Evolutionary conservation across 2,888 invertebrate species (phyloP).

Genomic region (Lagria hirta): DNA sequence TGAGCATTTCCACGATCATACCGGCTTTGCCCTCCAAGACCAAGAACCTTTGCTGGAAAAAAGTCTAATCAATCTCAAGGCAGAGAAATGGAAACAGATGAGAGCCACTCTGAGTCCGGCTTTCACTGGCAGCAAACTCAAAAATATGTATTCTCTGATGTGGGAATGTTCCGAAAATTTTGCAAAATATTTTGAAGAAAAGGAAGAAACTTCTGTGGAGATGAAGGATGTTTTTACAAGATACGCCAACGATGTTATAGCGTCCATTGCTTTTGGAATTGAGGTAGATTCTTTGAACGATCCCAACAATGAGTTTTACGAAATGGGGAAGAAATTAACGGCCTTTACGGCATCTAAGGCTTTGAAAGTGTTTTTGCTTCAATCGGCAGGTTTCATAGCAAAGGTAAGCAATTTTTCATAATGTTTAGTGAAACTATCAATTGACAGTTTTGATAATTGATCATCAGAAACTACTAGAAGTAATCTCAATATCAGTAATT

Average conservation of each 20-base stretch:
- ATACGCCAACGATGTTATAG: conserved; percentile 59
- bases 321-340: conserved; percentile 55
- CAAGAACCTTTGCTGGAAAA: conserved; percentile 56
- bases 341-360: conserved; percentile 13
- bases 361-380: not conserved
- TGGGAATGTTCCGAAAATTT: conserved; percentile 31
- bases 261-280: conserved; percentile 58
- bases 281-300: conserved; percentile 59
- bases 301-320: conserved; percentile 58
- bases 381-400: not conserved
- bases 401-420: too few species aligned
- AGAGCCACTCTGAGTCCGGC: conserved; percentile 52
- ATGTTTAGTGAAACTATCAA: too few species aligned
- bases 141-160: conserved; percentile 51
- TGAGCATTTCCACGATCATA: conserved; percentile 59
- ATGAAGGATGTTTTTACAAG: conserved; percentile 55
- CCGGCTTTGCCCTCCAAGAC: conserved; percentile 34
- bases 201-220: conserved; percentile 43
- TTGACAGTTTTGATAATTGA: too few species aligned
- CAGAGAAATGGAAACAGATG: conserved; percentile 48
- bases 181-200: conserved; percentile 25
- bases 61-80: conserved; percentile 34
- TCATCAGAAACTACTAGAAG: too few species aligned
- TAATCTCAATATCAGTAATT: too few species aligned
- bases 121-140: conserved; percentile 56